phyloP scores from a whole-genome alignment of 1,140 invertebrate species.

The Pissodes strobi region DNA sequence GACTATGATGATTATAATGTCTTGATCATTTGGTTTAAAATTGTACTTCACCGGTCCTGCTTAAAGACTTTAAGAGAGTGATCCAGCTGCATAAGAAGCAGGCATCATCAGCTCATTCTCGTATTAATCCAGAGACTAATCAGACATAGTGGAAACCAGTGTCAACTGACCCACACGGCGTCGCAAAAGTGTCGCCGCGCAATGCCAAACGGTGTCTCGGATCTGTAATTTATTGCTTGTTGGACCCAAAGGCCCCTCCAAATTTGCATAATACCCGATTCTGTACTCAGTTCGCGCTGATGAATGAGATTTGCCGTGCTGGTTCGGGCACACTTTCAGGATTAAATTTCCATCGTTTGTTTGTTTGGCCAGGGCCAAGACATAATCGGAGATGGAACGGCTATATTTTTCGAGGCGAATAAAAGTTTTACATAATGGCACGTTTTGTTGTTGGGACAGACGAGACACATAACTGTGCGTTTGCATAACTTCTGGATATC shows the following conservation, averaged over 20 bases:
- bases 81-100: conserved; percentile 12
- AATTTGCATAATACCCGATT: conserved; percentile 41
- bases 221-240: conserved; percentile 17
- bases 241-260: conserved; percentile 4
- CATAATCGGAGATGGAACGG: too few relatives aligned
- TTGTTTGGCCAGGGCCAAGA: conserved; percentile 1
- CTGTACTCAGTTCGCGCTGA: conserved; percentile 31
- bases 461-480: too few relatives aligned
- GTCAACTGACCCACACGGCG: conserved; percentile 34
- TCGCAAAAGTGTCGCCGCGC: conserved; percentile 28
- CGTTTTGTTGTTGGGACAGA: too few relatives aligned
- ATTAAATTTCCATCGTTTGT: conserved; percentile 34
- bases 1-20: too few relatives aligned
- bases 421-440: too few relatives aligned
- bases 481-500: too few relatives aligned
- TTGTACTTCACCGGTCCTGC: too few relatives aligned
- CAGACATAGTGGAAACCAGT: conserved; percentile 33
- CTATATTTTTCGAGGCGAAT: too few relatives aligned
- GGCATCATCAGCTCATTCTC: conserved; percentile 2
- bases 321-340: conserved; percentile 25
- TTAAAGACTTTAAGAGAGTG: neutral
- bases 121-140: conserved; percentile 5
- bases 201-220: conserved; percentile 25
- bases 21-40: too few relatives aligned
- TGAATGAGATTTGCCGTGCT: conserved; percentile 40